Evolutionary conservation across 2,797 vertebrate species (phyloP), one percentile per base, ranked within the genome.

Genomic region (Trematomus bernacchii): DNA sequence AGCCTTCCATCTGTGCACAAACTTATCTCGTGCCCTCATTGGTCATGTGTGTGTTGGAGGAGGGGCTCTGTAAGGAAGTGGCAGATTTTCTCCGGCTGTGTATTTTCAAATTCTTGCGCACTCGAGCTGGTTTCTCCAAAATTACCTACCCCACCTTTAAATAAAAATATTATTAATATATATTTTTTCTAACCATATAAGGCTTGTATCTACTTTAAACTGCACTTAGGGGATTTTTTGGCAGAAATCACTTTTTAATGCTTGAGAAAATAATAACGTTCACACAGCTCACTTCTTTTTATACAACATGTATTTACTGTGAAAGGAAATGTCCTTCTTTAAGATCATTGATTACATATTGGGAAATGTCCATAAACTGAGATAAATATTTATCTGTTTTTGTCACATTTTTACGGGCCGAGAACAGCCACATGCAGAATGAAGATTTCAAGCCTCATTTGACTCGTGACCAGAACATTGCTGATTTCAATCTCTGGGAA

Each of bases 401-500:
- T n/a, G 53, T 59, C 11, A 10, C 13, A 3, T 9, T 13, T 7
- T 1, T 62, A 6, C 21, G 30, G 5, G 27, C 27, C 27, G 27
- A 27, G 5, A 27, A 3, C 21, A 14, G 44, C 9, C 13, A 48
- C 30, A 14, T n/a, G 62, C 51, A 55, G 70, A 85, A 50, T 42
- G 9, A 43, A 0, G 16, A 83, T 83, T 74, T 80, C 66, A 81
- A 48, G 80, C 76, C 23, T 77, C 14, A 3, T 79, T 51, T 33
- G 77, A 50, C 77, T 74, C 77, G 85, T 84, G 76, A 84, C 66
- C 70, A 65, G 21, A 84, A 77, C 61, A 46, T 79, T n/a, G n/a
- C n/a, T n/a, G n/a, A n/a, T n/a, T 60, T 13, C 4, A 63, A 69
- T 65, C 58, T 76, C 48, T 16, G 48, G 47, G 37, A 15, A 16